These are phyloP conservation scores for Idaea straminata DNA, from an alignment of 2,888 invertebrate genomes.

Conservation along the genomic window DNA sequence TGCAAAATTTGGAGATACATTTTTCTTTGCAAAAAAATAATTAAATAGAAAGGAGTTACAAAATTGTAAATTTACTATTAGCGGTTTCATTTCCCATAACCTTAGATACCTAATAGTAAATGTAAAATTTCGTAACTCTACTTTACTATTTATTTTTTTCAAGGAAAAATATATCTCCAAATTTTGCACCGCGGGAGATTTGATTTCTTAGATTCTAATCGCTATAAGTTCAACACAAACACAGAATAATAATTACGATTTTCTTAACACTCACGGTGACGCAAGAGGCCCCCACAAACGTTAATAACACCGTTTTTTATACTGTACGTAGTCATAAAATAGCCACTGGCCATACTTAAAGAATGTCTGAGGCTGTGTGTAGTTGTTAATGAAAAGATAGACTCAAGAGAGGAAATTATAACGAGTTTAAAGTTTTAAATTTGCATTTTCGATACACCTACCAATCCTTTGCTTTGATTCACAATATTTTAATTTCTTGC, in stretches of 20 bases:
- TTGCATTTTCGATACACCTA: slow-evolving; percentile 15
- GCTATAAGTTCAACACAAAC: slow-evolving; percentile 39
- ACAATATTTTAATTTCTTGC: background rate
- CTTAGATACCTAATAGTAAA: background rate
- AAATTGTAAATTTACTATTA: background rate
- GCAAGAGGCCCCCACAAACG: slow-evolving; percentile 64
- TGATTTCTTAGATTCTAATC: slow-evolving; percentile 12
- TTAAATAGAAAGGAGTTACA: no score
- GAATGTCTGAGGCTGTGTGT: slow-evolving; percentile 42
- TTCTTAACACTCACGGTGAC: slow-evolving; percentile 61
- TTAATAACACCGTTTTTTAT: slow-evolving; percentile 42
- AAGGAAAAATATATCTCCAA: background rate
- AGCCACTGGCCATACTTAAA: slow-evolving; percentile 45
- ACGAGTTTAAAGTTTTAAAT: slow-evolving; percentile 23
- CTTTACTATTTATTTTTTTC: no score
- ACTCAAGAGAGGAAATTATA: slow-evolving; percentile 10
- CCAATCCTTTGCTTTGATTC: background rate
- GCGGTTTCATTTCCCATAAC: no score
- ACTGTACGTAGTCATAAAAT: slow-evolving; percentile 45
- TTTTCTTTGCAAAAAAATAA: no score
- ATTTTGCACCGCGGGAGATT: background rate
- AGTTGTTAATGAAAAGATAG: slow-evolving; percentile 28
- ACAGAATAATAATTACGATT: slow-evolving; percentile 46
- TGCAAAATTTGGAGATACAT: background rate
- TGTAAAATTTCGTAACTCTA: background rate